Conservation (phyloP, 2,113 vertebrate species). For the Cygnus buccinator region DNA sequence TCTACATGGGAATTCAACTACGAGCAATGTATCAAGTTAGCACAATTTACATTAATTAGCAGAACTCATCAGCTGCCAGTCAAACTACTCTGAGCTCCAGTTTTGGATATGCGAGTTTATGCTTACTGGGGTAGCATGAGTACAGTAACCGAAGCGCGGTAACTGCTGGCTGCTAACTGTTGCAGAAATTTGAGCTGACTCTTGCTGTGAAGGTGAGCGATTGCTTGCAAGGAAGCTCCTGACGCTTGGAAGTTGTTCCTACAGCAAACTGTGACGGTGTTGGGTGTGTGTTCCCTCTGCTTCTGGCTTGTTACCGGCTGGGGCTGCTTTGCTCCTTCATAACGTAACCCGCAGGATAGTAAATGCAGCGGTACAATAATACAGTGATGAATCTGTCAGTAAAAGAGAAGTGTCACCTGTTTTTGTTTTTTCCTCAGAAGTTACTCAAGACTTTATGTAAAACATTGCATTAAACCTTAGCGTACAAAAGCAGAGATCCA, state of each 20-base stretch:
- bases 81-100: not conserved
- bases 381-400: not conserved
- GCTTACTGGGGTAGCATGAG: not conserved
- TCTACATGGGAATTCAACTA: not conserved
- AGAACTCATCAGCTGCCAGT: not conserved
- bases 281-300: not conserved
- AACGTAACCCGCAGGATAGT: fast-evolving
- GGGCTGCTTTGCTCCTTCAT: not conserved
- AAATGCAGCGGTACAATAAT: not conserved
- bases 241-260: not conserved
- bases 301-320: not conserved
- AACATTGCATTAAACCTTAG: not conserved
- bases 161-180: not conserved
- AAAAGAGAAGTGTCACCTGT: not conserved
- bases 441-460: not conserved
- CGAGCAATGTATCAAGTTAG: not conserved
- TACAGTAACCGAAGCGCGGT: not conserved
- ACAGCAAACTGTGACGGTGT: not conserved
- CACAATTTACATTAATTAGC: not conserved
- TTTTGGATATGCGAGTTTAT: not conserved
- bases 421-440: not conserved
- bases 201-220: not conserved
- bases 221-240: not conserved
- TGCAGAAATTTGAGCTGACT: not conserved
- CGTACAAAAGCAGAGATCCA: not conserved